Conservation (phyloP, 2,888 invertebrate species). For the Campoletis raptor region DNA sequence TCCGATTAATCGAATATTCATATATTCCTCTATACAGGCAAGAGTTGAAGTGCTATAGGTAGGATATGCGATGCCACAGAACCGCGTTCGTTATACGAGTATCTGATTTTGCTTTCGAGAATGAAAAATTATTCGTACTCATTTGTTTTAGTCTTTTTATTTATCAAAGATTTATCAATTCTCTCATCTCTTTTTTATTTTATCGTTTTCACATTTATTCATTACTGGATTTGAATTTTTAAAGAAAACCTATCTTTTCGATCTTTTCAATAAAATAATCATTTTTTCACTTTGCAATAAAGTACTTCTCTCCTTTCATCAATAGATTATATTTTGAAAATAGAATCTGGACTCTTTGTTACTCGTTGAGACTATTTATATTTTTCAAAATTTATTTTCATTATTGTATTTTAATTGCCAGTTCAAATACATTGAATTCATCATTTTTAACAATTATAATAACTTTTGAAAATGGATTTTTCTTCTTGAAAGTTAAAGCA, state of each 20-base stretch:
- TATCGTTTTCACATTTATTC: background rate
- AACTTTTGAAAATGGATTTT: background rate
- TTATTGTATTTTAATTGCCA: background rate
- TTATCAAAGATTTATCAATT: background rate
- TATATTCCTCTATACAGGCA: slow-evolving; percentile 8
- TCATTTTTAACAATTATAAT: background rate
- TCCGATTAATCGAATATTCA: slow-evolving; percentile 42
- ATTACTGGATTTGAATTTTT: too few relatives aligned
- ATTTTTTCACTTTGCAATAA: too few relatives aligned
- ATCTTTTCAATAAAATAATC: too few relatives aligned
- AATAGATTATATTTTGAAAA: too few relatives aligned
- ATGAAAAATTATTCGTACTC: slow-evolving; percentile 21
- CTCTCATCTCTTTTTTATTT: background rate
- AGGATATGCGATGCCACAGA: slow-evolving; percentile 23
- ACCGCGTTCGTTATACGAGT: slow-evolving; percentile 12
- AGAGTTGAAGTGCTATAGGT: slow-evolving; percentile 38
- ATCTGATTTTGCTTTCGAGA: slow-evolving; percentile 19
- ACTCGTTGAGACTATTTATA: background rate
- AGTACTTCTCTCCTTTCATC: too few relatives aligned
- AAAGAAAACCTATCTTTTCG: background rate
- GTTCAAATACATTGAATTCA: background rate
- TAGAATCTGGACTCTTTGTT: background rate
- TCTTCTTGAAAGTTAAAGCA: slow-evolving; percentile 3
- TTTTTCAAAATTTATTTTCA: background rate
- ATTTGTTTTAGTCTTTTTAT: background rate